Evolutionary conservation across 2,888 invertebrate genomes (phyloP), one percentile per base, ranked within the genome.

Genomic region (Neoscelio sp.): DNA sequence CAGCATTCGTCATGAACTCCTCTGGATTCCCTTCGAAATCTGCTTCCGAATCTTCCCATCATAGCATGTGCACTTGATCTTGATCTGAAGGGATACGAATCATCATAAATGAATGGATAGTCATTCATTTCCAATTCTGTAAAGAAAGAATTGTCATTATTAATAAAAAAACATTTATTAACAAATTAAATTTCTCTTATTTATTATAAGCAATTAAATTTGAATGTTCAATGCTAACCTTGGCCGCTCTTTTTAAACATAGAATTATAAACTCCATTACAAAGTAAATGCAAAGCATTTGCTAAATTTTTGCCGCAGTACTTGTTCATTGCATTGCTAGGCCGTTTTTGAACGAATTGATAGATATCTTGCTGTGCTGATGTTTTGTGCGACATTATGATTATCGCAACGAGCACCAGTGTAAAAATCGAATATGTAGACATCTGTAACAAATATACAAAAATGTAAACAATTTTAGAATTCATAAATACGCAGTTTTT

Each of bases 1-100:
- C 91, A 92, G 82, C 91, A 92, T 74, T 92, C 91, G 77, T 92
- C 91, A 73, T 89, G 86, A 50, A 91, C 88, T n/a, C 91, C 91
- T 12, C 88, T 82, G 56, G 86, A 70, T 67, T 85, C 56, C 64
- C 90, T 82, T 54, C 87, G 85, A 71, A 86, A 86, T 73, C 87
- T 84, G 26, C 77, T 80, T 15, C 83, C 83, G 33, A 85, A 85
- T 56, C 85, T 82, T 46, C 87, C 83, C 28, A 90, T 78, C 84
- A 91, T 86, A 8, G 87, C 85, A 13, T 82, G 85, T 8, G 90
- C 90, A 12, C 81, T 83, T 7, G 84, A 73, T 33, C 86, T 83
- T 46, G 90, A 85, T 44, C 87, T 87, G 79, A 89, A 87, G 0
- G 89, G 90, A 56, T 87, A 88, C 8, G 81, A 68, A n/a, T 86